These are phyloP conservation scores for Muscicapa striata DNA, from an alignment of 2,797 vertebrate species.

Conservation along the genomic window DNA sequence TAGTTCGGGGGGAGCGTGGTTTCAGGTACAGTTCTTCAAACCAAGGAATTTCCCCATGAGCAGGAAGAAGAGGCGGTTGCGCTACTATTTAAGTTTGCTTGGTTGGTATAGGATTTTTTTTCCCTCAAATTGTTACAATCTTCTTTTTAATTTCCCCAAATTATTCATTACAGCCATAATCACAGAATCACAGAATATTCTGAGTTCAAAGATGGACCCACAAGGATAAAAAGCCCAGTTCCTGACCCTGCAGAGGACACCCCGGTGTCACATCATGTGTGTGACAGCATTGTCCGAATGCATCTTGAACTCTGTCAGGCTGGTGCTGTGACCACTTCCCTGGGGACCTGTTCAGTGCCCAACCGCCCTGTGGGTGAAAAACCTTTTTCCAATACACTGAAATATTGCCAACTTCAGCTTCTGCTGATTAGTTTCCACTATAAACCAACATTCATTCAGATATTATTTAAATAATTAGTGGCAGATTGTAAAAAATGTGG, in stretches of 20 bases:
- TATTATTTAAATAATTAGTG: neutral
- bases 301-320: neutral
- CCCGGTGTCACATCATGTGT: neutral
- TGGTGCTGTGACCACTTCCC: neutral
- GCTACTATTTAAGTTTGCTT: neutral
- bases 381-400: neutral
- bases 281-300: neutral
- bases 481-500: neutral
- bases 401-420: neutral
- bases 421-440: neutral
- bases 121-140: neutral
- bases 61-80: neutral
- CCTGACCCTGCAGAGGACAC: neutral
- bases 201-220: neutral
- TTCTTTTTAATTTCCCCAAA: neutral
- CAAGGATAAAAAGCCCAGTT: neutral
- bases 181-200: neutral
- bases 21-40: neutral
- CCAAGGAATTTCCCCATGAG: neutral
- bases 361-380: neutral
- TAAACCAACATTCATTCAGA: neutral
- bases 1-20: neutral
- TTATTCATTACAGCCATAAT: neutral
- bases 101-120: neutral
- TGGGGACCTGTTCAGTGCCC: neutral